These are phyloP conservation scores for Scomber colias DNA, from an alignment of 2,113 vertebrate genomes.

Conservation along the genomic window DNA sequence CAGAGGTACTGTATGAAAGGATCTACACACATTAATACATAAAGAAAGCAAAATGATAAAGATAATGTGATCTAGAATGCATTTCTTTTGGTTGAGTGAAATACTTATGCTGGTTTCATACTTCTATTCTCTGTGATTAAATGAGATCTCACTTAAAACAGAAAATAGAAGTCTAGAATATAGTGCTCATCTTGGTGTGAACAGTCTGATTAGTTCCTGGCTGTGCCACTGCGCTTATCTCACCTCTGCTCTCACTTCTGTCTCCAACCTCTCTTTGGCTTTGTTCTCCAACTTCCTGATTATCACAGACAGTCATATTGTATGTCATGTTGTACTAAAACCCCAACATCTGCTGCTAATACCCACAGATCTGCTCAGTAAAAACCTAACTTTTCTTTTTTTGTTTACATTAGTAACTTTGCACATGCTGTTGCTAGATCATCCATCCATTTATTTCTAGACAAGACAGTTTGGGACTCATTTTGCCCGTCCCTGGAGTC, in stretches of 20 bases:
- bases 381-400: neutral
- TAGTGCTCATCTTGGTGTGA: too few relatives aligned
- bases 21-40: too few relatives aligned
- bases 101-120: too few relatives aligned
- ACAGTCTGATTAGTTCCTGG: too few relatives aligned
- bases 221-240: too few relatives aligned
- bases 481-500: constrained; percentile 35
- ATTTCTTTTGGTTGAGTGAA: too few relatives aligned
- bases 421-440: constrained; percentile 5
- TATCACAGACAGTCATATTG: neutral
- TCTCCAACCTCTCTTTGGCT: neutral
- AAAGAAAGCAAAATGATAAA: too few relatives aligned
- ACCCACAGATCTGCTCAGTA: constrained; percentile 7
- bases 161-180: too few relatives aligned
- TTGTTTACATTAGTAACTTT: neutral
- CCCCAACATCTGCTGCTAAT: constrained; percentile 16
- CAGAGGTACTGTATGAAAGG: neutral
- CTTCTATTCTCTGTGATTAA: too few relatives aligned
- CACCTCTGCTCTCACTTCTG: neutral
- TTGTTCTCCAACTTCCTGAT: neutral
- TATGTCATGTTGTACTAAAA: constrained; percentile 2
- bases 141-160: too few relatives aligned
- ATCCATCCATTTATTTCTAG: constrained; percentile 30
- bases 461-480: constrained; percentile 37
- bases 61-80: too few relatives aligned